These are phyloP conservation scores for Clarias macrocephalus DNA, from an alignment of 2,113 vertebrate genomes.

Conservation along the genomic window DNA sequence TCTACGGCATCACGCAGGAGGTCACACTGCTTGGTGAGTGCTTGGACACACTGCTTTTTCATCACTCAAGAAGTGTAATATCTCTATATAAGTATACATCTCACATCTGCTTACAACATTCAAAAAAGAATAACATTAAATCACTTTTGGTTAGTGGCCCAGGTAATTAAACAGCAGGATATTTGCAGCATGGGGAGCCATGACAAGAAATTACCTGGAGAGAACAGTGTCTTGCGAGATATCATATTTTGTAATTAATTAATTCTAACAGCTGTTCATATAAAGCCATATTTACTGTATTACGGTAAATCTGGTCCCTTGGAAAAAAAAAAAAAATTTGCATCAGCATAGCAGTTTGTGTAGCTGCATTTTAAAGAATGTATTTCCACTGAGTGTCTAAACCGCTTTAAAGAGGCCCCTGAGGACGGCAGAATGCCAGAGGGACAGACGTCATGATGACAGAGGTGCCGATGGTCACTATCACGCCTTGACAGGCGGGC, in stretches of 20 bases:
- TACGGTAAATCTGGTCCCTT: neutral
- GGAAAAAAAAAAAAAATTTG: neutral
- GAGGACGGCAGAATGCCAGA: constrained; percentile 13
- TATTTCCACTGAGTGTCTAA: neutral
- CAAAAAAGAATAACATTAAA: neutral
- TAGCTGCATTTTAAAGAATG: constrained; percentile 14
- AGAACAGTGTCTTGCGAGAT: neutral
- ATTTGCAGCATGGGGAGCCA: neutral
- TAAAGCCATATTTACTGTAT: neutral
- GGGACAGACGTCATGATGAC: constrained; percentile 19
- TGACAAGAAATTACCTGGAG: neutral
- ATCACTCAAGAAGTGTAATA: neutral
- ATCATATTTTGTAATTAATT: neutral
- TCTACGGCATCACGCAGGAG: constrained; percentile 97
- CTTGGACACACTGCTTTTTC: neutral
- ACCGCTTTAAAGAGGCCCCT: constrained; percentile 5
- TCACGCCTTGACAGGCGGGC: constrained; percentile 25
- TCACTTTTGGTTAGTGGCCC: neutral
- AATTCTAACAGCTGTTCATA: too few species aligned
- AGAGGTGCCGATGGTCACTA: constrained; percentile 28
- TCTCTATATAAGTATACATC: neutral
- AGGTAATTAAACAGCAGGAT: neutral
- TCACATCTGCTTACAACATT: neutral
- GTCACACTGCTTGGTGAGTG: constrained; percentile 91
- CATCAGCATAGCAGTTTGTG: neutral